Base-by-base conservation (phyloP, 2,113 vertebrate species). In the Notiomystis cincta region DNA sequence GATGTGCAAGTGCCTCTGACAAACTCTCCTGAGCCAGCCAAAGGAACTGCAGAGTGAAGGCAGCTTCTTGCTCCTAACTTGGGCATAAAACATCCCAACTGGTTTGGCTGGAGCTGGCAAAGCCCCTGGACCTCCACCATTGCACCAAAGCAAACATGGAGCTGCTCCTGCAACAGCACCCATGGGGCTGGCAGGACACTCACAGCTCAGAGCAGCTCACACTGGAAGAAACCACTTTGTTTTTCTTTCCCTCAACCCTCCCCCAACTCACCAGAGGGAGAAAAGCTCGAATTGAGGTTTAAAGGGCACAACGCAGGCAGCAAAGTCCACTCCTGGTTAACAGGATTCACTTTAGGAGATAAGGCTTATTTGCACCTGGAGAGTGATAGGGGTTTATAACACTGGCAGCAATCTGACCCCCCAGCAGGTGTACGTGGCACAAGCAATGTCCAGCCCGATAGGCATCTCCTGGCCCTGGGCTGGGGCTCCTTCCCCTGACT, bases 241-340 rank as follows among this genome's bases (percentile, higher is more conserved):
- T 93, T 82, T 90, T 19, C 40, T 85, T 85, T 64, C 57, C 44
- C 17, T 73, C 69, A 75, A 82, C 30, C 40, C 15, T 11, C 61
- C 18, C 40, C 8, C 17, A 13, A 2, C 24, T 58, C 22, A 33
- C 16, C 14, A 30, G n/a, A 65, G 23, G 16, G 4, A 27, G 11
- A 91, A 71, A 65, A 89, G 37, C 47, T 35, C 67, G 31, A 27
- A 56, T 58, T 33, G 62, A 85, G 30, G 35, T 86, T 82, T 91
- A 69, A 85, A 91, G 54, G 40, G 64, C 44, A 70, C 48, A 57
- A 42, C 25, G 70, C 5, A 7, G 14, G 35, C 50, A 91, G 89
- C 81, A 88, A 96, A 96, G 95, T 96, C 90, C 75, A 40, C 8
- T 86, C 10, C 78, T 76, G 56, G 71, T 88, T 88, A 90, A n/a